Evolutionary conservation across 2,113 vertebrate genomes (phyloP), one percentile per base, ranked within the genome.

Genomic region (Toxotes chatareus): DNA sequence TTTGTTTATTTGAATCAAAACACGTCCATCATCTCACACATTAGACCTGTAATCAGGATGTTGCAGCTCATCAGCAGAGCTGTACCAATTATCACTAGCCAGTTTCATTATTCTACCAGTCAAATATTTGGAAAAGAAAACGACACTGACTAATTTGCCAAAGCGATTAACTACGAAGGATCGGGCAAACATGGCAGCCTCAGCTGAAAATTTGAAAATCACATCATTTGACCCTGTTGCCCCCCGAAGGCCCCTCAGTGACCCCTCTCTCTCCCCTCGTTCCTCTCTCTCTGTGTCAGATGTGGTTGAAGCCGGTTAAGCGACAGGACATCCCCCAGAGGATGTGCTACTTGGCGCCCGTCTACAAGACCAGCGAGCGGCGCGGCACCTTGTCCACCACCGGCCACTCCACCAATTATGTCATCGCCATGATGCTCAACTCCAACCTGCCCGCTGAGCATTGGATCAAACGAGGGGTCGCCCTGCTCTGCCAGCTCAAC

Each of bases 321-420:
- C 95, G 85, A 21, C 69, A 87, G 71, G 96, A 97, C 46, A 93
- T 97, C 46, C 93, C 96, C 0, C 32, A 95, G 46, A 88, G 94
- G 10, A 94, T 93, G 9, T 95, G 95, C 67, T 97, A 97, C 8
- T 2, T 96, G 19, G 93, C 91, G 12, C 96, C 96, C 0, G 68
- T 97, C 73, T 98, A 97, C 82, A 97, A 98, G 89, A 98, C 96
- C 10, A 96, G 96, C 0, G 96, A 99, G 90, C 94, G 97, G 40
- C 93, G 97, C 19, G 97, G 96, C 5, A 95, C 95, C 0, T 82
- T 98, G 55, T 98, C 97, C 61, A 97, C 97, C 34, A 97, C 96
- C 0, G 97, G 97, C 5, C 97, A 97, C 51, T 98, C 97, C 63
- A 99, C 96, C 23, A 98, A 97, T 59, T 98, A 96, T 0, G 96